phyloP scores from a whole-genome alignment of 2,797 vertebrate species.

The Calcarius lapponicus region DNA sequence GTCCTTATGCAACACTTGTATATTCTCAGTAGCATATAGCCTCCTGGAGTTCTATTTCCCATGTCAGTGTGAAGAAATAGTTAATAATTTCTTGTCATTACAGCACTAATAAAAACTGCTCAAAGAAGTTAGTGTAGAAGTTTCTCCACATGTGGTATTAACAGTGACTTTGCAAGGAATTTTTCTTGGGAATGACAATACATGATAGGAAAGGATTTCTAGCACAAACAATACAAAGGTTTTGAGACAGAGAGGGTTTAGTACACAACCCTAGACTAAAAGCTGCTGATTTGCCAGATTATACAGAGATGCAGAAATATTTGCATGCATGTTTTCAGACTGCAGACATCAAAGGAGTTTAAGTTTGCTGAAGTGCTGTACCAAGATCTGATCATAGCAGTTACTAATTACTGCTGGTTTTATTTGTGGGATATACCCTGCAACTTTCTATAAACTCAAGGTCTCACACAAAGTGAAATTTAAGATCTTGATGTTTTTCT shows the following conservation, averaged over 20 bases:
- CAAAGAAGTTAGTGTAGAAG: neutral
- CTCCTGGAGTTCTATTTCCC: neutral
- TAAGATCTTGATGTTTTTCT: neutral
- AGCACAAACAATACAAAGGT: neutral
- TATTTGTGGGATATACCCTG: neutral
- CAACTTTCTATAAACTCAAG: neutral
- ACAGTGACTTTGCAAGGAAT: neutral
- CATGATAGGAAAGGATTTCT: neutral
- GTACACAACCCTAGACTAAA: neutral
- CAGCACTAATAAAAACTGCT: neutral
- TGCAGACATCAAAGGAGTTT: fast-evolving
- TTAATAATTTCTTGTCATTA: neutral
- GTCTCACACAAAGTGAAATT: neutral
- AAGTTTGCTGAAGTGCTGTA: neutral
- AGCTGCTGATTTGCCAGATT: neutral
- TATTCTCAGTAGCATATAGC: neutral
- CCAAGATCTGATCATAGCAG: neutral
- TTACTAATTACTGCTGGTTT: neutral
- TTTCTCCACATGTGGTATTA: neutral
- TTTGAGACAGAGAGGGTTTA: neutral
- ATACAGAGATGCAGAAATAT: neutral
- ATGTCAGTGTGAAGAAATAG: neutral
- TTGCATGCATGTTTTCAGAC: neutral
- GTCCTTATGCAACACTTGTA: neutral
- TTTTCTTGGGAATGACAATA: neutral